A percentile compares a stretch with the other conserved stretches of the same genome.
Conservation (phyloP, 1,140 invertebrate species). For the Eciton burchellii region DNA sequence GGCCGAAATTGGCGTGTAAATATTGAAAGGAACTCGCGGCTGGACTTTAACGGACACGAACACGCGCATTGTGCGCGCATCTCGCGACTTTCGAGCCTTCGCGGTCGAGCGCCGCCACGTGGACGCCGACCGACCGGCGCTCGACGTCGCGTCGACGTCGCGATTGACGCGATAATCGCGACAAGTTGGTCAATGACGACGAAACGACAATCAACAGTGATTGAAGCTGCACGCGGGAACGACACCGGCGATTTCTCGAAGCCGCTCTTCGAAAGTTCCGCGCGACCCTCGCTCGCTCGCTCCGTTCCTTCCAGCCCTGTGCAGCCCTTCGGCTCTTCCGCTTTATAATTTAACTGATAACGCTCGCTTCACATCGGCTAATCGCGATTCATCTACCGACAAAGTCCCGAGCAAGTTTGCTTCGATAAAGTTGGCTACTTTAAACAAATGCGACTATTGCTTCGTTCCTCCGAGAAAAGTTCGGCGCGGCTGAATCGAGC, state of each 20-base stretch:
- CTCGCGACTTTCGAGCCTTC: constrained; percentile 35
- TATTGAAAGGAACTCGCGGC: constrained; percentile 54
- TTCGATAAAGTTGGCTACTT: constrained; percentile 43
- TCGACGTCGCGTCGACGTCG: constrained; percentile 19
- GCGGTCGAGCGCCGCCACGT: no score
- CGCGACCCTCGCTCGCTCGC: background rate
- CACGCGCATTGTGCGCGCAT: constrained; percentile 47
- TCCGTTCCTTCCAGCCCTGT: background rate
- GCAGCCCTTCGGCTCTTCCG: no score
- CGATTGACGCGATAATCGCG: constrained; percentile 48
- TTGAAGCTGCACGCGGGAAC: constrained; percentile 34
- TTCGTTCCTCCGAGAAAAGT: constrained; percentile 51
- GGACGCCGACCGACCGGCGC: no score
- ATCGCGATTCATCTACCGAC: constrained; percentile 18
- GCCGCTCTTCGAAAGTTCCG: background rate
- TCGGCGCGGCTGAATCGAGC: background rate
- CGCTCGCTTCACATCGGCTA: constrained; percentile 25
- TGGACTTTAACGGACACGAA: constrained; percentile 42
- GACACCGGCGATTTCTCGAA: constrained; percentile 1
- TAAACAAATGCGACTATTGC: constrained; percentile 36
- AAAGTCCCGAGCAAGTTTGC: constrained; percentile 42
- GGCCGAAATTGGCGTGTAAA: constrained; percentile 39
- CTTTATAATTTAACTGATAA: constrained; percentile 28
- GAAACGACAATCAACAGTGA: constrained; percentile 48
- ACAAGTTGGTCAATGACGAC: constrained; percentile 21